A percentile compares a stretch with the other conserved stretches of the same genome.
Evolutionary conservation across 1,140 invertebrate species (phyloP).

Genomic region (Diuraphis noxia): DNA sequence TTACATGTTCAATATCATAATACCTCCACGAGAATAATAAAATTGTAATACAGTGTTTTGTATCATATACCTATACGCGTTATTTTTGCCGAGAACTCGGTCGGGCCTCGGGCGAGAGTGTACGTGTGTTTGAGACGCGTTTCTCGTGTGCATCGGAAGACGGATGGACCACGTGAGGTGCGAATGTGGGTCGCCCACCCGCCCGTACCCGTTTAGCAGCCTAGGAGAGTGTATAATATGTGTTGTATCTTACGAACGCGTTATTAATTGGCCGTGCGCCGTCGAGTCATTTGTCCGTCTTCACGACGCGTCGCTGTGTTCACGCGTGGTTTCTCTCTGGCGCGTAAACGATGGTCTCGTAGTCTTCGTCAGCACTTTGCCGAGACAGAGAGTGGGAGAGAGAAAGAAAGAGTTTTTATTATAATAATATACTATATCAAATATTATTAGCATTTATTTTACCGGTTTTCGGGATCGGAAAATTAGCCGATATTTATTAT

Average conservation of each 20-base stretch:
- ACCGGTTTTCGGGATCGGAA: not conserved
- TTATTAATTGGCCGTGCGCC: constrained; percentile 28
- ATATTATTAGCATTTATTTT: not conserved
- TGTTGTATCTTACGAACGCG: not conserved
- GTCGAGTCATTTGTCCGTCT: not conserved
- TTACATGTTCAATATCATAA: not conserved
- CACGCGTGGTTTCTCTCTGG: not conserved
- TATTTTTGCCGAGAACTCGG: not conserved
- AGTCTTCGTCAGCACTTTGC: not conserved
- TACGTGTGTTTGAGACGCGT: not conserved
- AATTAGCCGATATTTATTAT: not conserved
- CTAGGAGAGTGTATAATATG: not conserved
- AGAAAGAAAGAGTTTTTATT: not conserved
- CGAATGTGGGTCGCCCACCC: not conserved
- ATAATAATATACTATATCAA: not conserved
- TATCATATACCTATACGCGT: not conserved
- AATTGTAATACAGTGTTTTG: not conserved
- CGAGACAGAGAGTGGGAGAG: not conserved
- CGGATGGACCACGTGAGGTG: not conserved
- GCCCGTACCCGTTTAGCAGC: not conserved
- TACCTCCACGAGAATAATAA: not conserved
- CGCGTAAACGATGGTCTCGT: no score
- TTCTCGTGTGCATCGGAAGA: not conserved
- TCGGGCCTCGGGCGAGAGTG: not conserved
- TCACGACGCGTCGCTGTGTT: not conserved